A percentile compares a stretch with the other conserved stretches of the same genome.
phyloP scores from a whole-genome alignment of 2,797 vertebrate genomes.

The Crax fasciolata region DNA sequence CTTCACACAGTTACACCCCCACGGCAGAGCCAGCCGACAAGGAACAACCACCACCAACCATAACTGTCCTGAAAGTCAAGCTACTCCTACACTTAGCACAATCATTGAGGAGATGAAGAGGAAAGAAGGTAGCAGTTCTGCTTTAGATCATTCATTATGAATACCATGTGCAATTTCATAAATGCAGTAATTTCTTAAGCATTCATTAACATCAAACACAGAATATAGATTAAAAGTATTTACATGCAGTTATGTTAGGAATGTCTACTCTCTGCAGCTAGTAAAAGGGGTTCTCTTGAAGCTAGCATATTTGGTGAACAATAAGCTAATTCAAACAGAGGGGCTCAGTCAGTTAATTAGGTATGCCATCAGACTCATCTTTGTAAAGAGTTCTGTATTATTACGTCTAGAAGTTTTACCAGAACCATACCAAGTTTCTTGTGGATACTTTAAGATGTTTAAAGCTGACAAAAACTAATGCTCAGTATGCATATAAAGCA shows the following conservation, averaged over 20 bases:
- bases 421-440: neutral
- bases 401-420: neutral
- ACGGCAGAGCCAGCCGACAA: fast-evolving
- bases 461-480: neutral
- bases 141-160: neutral
- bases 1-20: neutral
- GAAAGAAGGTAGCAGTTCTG: neutral
- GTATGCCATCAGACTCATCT: neutral
- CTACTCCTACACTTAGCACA: neutral
- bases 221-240: neutral
- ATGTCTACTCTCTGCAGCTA: neutral
- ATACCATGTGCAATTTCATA: neutral
- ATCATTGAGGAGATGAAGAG: neutral
- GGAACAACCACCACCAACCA: neutral
- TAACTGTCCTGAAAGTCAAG: neutral
- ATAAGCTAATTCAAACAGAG: neutral
- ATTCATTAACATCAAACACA: neutral
- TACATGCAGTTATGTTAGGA: neutral
- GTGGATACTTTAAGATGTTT: neutral
- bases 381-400: neutral
- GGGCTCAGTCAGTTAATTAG: neutral
- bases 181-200: neutral
- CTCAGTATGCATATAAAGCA: neutral
- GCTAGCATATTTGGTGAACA: neutral
- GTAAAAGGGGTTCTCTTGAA: neutral